Evolutionary conservation across 2,888 invertebrate genomes (phyloP).

Genomic region (Drosophila subsilvestris): DNA sequence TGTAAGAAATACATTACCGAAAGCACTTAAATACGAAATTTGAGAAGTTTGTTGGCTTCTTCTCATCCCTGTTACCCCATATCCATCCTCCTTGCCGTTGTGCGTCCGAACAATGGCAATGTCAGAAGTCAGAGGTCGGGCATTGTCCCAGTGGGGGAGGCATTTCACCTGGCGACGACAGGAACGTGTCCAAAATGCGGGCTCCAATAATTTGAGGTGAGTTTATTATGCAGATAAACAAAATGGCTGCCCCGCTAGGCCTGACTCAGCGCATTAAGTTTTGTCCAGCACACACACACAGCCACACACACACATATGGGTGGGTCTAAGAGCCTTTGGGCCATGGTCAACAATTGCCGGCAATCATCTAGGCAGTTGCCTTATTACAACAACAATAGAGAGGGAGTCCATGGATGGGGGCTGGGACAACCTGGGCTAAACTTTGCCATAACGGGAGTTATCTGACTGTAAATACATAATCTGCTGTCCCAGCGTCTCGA

Average conservation of each 20-base stretch:
- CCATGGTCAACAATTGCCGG: slow-evolving; percentile 69
- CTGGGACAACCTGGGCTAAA: slow-evolving; percentile 27
- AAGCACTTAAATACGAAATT: slow-evolving; percentile 39
- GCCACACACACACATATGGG: slow-evolving; percentile 13
- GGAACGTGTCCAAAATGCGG: slow-evolving; percentile 69
- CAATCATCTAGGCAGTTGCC: slow-evolving; percentile 76
- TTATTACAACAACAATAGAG: slow-evolving; percentile 63
- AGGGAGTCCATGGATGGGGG: background rate
- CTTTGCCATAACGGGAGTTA: slow-evolving; percentile 74
- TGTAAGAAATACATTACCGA: slow-evolving; percentile 7
- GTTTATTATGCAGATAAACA: slow-evolving; percentile 79
- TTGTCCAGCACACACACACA: slow-evolving; percentile 29
- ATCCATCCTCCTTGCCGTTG: background rate
- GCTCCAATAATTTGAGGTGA: slow-evolving; percentile 73
- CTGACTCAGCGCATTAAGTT: slow-evolving; percentile 68
- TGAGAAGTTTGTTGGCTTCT: slow-evolving; percentile 28
- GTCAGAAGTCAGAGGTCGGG: slow-evolving; percentile 1
- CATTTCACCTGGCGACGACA: slow-evolving; percentile 54
- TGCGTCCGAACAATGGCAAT: slow-evolving; percentile 30
- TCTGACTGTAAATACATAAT: slow-evolving; percentile 78
- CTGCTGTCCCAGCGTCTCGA: slow-evolving; percentile 45
- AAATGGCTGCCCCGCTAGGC: slow-evolving; percentile 61
- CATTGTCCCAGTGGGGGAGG: slow-evolving; percentile 25
- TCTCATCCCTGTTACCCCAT: too few relatives aligned
- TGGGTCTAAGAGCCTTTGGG: slow-evolving; percentile 34